Base-by-base conservation (phyloP, 2,888 invertebrate genomes). In the Hypselothyrea guttata region DNA sequence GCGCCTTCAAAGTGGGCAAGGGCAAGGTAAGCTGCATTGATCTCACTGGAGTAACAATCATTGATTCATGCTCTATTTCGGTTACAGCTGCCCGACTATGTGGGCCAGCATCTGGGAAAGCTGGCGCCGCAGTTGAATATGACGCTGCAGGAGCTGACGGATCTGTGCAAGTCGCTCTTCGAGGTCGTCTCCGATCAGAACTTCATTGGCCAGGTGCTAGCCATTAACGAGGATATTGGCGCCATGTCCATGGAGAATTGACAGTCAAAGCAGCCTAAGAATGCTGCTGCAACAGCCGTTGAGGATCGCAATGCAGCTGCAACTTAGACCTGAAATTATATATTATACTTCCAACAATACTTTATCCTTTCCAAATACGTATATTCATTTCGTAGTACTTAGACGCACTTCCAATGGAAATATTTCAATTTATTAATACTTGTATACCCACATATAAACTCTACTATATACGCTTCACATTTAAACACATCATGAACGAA, bases 171-270 rank as follows among this genome's bases (percentile, higher is more conserved):
- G 76, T 92, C 93, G 56, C 90, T 96, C 49, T 93, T 94, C 13
- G 91, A 91, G 63, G 92, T 95, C 47, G 91, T 96, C 86, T 90
- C 92, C 45, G 94, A 96, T 89, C 92, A 93, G 74, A 90, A 92
- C 59, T 97, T 95, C 88, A 92, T 96, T 78, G 92, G 92, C 45
- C 95, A 96, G 90, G 91, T 95, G 85, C 91, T 96, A 71, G 93
- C 93, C 75, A 95, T 97, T 86, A 96, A 97, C 90, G 92, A 94
- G 68, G 93, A 94, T 86, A 96, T 97, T 88, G 94, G 94, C 89
- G 92, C 92, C 82, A 92, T 96, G 90, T 94, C 95, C 67, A 93
- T 94, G 74, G 93, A 93, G 88, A 93, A 94, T 91, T 94, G 93
- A 92, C 88, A 88, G 87, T 88, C 73, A 88, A 83, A 86, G 87